A percentile compares a stretch with the other conserved stretches of the same genome.
Evolutionary conservation across 2,797 vertebrate genomes (phyloP).

Genomic region (Dermochelys coriacea): DNA sequence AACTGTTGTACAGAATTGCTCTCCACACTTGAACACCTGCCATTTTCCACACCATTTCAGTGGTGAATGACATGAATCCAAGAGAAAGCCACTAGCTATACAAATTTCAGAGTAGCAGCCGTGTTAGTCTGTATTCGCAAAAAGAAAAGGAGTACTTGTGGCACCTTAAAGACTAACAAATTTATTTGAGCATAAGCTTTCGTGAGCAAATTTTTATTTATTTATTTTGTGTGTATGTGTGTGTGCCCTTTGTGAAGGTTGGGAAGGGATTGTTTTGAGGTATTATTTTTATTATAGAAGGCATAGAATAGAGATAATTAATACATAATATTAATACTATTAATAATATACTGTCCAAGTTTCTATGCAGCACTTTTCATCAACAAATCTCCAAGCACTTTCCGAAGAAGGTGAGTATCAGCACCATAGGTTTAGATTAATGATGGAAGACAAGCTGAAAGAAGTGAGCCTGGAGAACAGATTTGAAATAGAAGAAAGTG

Average conservation of each 20-base stretch:
- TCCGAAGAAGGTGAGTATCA: neutral
- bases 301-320: neutral
- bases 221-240: neutral
- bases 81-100: neutral
- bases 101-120: too few species aligned
- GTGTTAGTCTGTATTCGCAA: too few species aligned
- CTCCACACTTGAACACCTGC: neutral
- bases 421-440: neutral
- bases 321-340: neutral
- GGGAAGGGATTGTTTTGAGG: neutral
- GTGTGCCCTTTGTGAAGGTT: neutral
- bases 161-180: too few species aligned
- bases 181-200: too few species aligned
- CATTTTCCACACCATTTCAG: neutral
- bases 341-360: neutral
- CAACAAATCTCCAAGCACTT: neutral
- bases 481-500: neutral
- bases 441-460: neutral
- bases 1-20: neutral
- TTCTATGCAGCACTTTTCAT: neutral
- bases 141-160: too few species aligned
- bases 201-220: too few species aligned
- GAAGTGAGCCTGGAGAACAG: neutral
- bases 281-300: neutral
- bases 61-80: neutral